Evolutionary conservation across 2,888 invertebrate species (phyloP).

Genomic region (Eulithis prunata): DNA sequence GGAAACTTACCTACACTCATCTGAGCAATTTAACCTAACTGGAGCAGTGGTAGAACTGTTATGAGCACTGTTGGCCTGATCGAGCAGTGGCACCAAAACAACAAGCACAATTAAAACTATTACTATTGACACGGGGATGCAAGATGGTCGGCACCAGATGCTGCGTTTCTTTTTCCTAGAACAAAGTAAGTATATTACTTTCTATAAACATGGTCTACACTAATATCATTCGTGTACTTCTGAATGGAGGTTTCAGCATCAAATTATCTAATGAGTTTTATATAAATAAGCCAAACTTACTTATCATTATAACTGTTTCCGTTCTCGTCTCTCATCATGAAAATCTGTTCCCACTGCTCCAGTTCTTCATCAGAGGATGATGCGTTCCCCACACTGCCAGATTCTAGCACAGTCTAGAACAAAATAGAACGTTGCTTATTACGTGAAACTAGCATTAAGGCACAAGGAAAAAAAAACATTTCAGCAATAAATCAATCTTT

Average conservation of each 20-base stretch:
- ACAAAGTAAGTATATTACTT: conserved; percentile 37
- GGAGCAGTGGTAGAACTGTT: conserved; percentile 58
- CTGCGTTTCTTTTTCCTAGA: conserved; percentile 74
- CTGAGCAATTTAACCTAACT: conserved; percentile 81
- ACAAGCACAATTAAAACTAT: conserved; percentile 91
- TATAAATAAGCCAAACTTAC: conserved; percentile 55
- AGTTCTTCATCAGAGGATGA: conserved; percentile 87
- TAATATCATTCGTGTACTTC: too few relatives aligned
- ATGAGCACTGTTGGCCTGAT: conserved; percentile 86
- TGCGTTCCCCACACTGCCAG: conserved; percentile 85
- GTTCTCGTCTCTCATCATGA: conserved; percentile 88
- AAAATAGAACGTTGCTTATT: conserved; percentile 1
- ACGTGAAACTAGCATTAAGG: too few relatives aligned
- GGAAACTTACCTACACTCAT: conserved; percentile 86
- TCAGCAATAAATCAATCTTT: too few relatives aligned
- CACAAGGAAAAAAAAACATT: too few relatives aligned
- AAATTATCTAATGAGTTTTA: too few relatives aligned
- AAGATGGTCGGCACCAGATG: conserved; percentile 92
- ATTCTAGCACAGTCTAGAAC: conserved; percentile 87
- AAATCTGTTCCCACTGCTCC: conserved; percentile 91
- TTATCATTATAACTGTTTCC: conserved; percentile 86
- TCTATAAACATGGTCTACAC: too few relatives aligned
- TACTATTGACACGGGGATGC: conserved; percentile 92
- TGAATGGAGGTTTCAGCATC: too few relatives aligned
- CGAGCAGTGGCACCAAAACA: conserved; percentile 89